Base-by-base conservation (phyloP, 1,140 invertebrate species). In the Sipha flava region DNA sequence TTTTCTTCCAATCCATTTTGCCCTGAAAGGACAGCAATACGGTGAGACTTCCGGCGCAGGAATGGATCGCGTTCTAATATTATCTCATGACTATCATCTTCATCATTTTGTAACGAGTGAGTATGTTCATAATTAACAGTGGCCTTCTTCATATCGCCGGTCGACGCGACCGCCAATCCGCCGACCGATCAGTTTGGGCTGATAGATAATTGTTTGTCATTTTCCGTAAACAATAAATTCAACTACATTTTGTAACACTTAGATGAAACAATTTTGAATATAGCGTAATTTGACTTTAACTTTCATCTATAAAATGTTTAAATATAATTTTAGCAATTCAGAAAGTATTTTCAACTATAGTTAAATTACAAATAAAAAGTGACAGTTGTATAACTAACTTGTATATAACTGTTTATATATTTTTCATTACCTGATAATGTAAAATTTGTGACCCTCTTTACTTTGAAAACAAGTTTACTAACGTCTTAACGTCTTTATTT, bases 151-250 rank as follows among this genome's bases (percentile, higher is more conserved):
- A 77, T 77, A 77, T 26, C 49, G 49, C n/a, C 52, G 73, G 73
- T 57, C 73, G 73, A 77, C 73, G 73, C 18, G 73, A 77, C 73
- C 73, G 73, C 73, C 73, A 77, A 77, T 77, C 73, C 73, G 73
- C 43, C 73, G 73, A 77, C 73, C 73, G 52, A 77, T 77, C 73
- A 77, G 73, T 77, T 77, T 40, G 73, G 21, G 73, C 47, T 57
- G 34, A 40, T 43, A 34, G 52, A 59, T 40, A 23, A n/a, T 77
- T 40, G 21, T 77, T 77, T 57, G 73, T 57, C 73, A 77, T 77
- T 77, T 54, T 77, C 40, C 66, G 14, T 59, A 57, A 77, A 54
- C 14, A 54, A 75, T 26, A 26, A 57, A 43, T 54, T 77, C 29
- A 3, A 59, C 73, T 77, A 77, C 73, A 77, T 77, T 43, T 77